Evolutionary conservation across 2,113 vertebrate genomes (phyloP).

Genomic region (Gopherus flavomarginatus): DNA sequence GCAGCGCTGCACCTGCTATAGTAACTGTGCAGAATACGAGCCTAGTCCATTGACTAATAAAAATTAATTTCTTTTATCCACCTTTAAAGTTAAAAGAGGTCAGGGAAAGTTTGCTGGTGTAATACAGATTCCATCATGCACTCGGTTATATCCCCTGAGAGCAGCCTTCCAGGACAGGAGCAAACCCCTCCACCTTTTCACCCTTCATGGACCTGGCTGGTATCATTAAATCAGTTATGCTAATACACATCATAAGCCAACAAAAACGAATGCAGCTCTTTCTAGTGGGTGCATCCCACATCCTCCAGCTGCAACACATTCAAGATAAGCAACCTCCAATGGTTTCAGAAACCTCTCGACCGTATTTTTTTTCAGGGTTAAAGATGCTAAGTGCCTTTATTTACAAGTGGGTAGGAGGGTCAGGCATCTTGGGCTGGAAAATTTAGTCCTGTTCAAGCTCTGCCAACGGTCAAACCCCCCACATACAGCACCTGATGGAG

Average conservation of each 20-base stretch:
- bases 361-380: not conserved
- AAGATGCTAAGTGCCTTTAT: not conserved
- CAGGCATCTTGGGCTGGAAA: not conserved
- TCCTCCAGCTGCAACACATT: not conserved
- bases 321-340: not conserved
- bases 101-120: not conserved
- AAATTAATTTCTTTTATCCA: conserved; percentile 38
- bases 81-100: conserved; percentile 6
- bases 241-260: not conserved
- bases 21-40: conserved; percentile 16
- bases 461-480: not conserved
- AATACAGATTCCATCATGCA: not conserved
- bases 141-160: not conserved
- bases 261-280: not conserved
- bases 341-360: not conserved
- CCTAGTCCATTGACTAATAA: conserved; percentile 32
- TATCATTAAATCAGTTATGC: not conserved
- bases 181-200: not conserved
- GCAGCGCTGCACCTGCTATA: conserved; percentile 50
- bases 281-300: not conserved
- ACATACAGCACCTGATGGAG: not conserved
- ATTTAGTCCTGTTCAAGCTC: not conserved
- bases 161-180: not conserved
- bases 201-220: conserved; percentile 10
- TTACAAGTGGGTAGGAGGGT: not conserved